Conservation (phyloP, 35 echinoderm and acorn worm genomes). For the Ophiothrix spiculata region DNA sequence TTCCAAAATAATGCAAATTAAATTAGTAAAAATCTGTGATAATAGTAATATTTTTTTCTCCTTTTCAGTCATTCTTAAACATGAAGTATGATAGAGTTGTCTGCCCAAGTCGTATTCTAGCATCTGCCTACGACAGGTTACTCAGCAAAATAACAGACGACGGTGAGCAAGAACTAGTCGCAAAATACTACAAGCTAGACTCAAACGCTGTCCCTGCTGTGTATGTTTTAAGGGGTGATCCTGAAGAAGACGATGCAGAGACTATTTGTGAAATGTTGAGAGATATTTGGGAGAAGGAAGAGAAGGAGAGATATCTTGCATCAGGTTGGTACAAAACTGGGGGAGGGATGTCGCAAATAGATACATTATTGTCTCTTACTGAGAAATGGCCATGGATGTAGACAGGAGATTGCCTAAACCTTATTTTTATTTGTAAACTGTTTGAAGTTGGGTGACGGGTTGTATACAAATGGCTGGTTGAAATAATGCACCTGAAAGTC, state of each 20-base stretch:
- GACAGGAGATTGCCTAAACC: too few relatives aligned
- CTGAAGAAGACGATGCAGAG: constrained; percentile 44
- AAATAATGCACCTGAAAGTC: too few relatives aligned
- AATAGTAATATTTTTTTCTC: not conserved
- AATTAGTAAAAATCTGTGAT: too few relatives aligned
- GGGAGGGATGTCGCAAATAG: too few relatives aligned
- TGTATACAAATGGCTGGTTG: too few relatives aligned
- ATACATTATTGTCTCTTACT: too few relatives aligned
- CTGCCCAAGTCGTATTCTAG: constrained; percentile 62
- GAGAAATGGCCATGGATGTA: too few relatives aligned
- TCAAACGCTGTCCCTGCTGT: constrained; percentile 78
- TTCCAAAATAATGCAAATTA: too few relatives aligned
- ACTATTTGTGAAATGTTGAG: constrained; percentile 70
- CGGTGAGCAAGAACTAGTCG: constrained; percentile 59
- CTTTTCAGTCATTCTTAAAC: constrained; percentile 72
- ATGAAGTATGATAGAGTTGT: constrained; percentile 78
- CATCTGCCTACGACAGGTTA: constrained; percentile 85
- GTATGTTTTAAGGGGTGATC: constrained; percentile 55
- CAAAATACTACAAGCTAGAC: constrained; percentile 71
- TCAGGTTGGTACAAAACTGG: constrained; percentile 68
- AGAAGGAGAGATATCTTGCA: constrained; percentile 88
- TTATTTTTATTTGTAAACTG: too few relatives aligned
- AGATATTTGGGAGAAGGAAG: constrained; percentile 78
- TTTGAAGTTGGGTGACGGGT: too few relatives aligned
- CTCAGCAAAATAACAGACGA: constrained; percentile 64